phyloP scores from a whole-genome alignment of 2,113 vertebrate species.

The Clarias gariepinus region DNA sequence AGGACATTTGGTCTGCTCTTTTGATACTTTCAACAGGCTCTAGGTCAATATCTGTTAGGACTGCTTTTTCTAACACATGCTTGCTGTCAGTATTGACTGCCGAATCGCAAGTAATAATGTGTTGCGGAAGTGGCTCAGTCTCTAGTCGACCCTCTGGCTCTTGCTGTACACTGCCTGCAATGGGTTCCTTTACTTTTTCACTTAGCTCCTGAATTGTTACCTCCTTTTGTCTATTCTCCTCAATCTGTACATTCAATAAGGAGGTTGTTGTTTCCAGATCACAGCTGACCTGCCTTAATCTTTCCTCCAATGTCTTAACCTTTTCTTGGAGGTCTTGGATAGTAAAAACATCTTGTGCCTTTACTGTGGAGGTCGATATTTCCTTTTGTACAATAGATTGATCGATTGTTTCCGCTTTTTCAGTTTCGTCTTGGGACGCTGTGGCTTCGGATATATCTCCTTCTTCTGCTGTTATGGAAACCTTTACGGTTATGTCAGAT shows the following conservation, averaged over 20 bases:
- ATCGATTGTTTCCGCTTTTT: conserved; percentile 27
- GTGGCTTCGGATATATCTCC: conserved; percentile 8
- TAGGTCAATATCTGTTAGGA: conserved; percentile 59
- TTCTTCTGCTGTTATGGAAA: conserved; percentile 41
- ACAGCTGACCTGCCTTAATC: conserved; percentile 76
- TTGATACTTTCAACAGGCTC: conserved; percentile 48
- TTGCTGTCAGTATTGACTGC: conserved; percentile 69
- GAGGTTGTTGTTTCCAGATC: conserved; percentile 77
- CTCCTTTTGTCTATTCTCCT: conserved; percentile 80
- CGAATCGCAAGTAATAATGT: conserved; percentile 56
- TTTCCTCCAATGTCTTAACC: conserved; percentile 76
- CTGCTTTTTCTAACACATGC: conserved; percentile 65
- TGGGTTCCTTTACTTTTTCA: conserved; percentile 59
- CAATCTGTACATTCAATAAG: conserved; percentile 77
- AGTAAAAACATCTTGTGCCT: conserved; percentile 45
- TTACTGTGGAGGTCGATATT: not conserved
- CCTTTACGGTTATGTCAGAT: conserved; percentile 35
- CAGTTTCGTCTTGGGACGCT: not conserved
- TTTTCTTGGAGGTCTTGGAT: conserved; percentile 74
- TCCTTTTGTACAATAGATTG: conserved; percentile 31
- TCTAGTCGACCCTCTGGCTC: conserved; percentile 12
- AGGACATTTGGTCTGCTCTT: conserved; percentile 44
- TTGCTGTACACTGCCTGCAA: conserved; percentile 9
- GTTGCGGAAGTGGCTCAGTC: conserved; percentile 24
- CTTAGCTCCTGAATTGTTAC: conserved; percentile 78